Conservation (phyloP, 2,113 vertebrate genomes). For the Phylloscopus trochilus region DNA sequence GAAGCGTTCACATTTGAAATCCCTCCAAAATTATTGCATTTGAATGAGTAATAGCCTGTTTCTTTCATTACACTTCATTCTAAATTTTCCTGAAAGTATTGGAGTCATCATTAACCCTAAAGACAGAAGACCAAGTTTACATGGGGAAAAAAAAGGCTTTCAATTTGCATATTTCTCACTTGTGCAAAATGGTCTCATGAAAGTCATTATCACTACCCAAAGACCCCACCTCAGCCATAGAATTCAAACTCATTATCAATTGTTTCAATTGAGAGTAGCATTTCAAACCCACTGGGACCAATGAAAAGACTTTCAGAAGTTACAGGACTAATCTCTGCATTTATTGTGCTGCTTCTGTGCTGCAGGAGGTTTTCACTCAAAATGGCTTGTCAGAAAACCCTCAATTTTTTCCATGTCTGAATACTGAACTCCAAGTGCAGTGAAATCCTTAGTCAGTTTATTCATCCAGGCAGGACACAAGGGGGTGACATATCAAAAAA, state of each 20-base stretch:
- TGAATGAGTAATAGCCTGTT: neutral
- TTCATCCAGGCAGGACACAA: neutral
- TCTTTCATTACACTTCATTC: neutral
- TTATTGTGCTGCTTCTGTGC: neutral
- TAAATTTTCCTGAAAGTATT: neutral
- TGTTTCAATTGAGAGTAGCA: neutral
- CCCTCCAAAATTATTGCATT: neutral
- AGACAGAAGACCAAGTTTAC: neutral
- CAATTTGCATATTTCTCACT: neutral
- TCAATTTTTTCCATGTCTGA: neutral
- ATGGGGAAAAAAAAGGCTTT: neutral
- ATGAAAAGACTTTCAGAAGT: neutral
- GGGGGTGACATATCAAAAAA: neutral
- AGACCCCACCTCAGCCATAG: neutral
- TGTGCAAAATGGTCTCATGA: neutral
- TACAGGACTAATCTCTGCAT: neutral
- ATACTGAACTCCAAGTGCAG: neutral
- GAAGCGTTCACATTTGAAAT: neutral
- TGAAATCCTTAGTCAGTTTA: neutral
- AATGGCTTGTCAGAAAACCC: neutral
- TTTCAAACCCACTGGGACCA: neutral
- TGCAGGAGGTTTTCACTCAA: neutral
- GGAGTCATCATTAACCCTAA: neutral
- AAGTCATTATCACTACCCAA: neutral
- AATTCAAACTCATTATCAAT: neutral